Conservation (phyloP, 1,140 invertebrate genomes). For the Euwallacea fornicatus region DNA sequence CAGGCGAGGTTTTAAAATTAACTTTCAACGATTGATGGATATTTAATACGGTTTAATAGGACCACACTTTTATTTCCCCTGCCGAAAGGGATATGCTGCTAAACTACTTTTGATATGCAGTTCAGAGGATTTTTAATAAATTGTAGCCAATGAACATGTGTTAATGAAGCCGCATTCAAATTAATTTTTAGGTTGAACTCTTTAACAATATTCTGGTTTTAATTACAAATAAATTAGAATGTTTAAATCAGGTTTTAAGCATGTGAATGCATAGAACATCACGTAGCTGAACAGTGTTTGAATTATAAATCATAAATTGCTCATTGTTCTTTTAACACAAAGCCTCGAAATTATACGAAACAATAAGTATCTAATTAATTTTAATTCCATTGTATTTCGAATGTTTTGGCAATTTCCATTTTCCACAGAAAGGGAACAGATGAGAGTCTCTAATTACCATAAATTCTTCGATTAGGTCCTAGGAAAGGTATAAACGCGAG, state of each 20-base stretch:
- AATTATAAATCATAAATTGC: too few species aligned
- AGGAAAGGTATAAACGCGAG: conserved; percentile 11
- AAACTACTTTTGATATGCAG: not conserved
- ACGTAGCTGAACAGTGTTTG: too few species aligned
- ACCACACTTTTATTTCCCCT: not conserved
- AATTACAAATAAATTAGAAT: too few species aligned
- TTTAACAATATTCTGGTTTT: too few species aligned
- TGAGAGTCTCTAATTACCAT: conserved; percentile 5
- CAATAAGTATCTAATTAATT: conserved; percentile 8
- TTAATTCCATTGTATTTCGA: conserved; percentile 6
- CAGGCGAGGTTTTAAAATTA: conserved; percentile 12
- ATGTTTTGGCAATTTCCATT: conserved; percentile 5
- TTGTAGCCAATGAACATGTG: not conserved
- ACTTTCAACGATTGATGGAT: conserved; percentile 10
- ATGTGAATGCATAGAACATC: too few species aligned
- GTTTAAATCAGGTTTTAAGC: too few species aligned
- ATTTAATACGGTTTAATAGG: conserved; percentile 9
- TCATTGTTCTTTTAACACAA: not conserved
- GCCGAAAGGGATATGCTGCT: not conserved
- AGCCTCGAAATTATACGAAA: not conserved
- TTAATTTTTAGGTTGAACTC: too few species aligned
- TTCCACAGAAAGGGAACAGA: conserved; percentile 1
- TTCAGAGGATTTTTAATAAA: not conserved
- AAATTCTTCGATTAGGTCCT: conserved; percentile 9
- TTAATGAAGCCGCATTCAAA: too few species aligned